Conservation (phyloP, 2,888 invertebrate genomes). For the Epinotia demarniana region DNA sequence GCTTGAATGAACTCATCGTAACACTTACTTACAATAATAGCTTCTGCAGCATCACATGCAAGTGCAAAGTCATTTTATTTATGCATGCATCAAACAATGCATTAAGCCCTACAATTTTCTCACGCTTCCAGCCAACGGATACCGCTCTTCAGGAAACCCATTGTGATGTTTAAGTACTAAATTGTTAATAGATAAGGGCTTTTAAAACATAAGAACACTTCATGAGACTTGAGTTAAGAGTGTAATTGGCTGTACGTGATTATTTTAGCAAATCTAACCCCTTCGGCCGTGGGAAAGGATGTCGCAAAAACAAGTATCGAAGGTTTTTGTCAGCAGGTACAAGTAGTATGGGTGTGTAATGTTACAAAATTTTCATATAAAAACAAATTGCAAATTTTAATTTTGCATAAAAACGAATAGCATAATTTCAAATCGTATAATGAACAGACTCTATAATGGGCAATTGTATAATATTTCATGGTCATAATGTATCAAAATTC, state of each 20-base stretch:
- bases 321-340: background rate
- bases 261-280: constrained; percentile 62
- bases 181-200: constrained; percentile 45
- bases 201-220: constrained; percentile 48
- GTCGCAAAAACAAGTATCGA: constrained; percentile 46
- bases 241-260: constrained; percentile 69
- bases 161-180: constrained; percentile 54
- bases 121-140: constrained; percentile 65
- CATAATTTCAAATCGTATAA: no score
- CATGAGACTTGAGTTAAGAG: constrained; percentile 59
- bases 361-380: no score
- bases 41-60: background rate
- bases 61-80: background rate
- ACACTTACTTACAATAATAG: background rate
- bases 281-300: constrained; percentile 73
- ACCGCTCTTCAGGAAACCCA: constrained; percentile 62
- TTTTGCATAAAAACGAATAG: no score
- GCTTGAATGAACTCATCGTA: background rate
- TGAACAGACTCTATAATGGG: no score
- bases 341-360: background rate
- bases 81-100: constrained; percentile 3
- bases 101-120: constrained; percentile 54
- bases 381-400: no score
- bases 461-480: no score
- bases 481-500: no score